A percentile compares a stretch with the other conserved stretches of the same genome.
phyloP scores from a whole-genome alignment of 2,113 vertebrate species.

The Mesocricetus auratus region DNA sequence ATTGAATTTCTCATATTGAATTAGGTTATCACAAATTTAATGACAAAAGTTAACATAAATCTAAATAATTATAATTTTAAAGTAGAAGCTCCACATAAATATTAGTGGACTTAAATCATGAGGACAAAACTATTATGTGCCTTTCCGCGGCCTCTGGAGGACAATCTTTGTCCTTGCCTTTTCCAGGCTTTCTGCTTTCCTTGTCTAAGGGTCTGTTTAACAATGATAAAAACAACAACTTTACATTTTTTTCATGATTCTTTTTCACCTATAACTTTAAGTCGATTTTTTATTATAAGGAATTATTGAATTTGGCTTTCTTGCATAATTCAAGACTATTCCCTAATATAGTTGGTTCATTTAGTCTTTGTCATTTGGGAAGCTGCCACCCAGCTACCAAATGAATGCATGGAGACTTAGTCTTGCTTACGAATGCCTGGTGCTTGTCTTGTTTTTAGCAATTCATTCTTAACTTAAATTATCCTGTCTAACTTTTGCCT shows the following conservation, averaged over 20 bases:
- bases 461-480: too few relatives aligned
- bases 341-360: background rate
- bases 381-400: too few relatives aligned
- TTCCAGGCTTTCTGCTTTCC: background rate
- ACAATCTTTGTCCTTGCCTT: background rate
- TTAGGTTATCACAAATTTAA: background rate
- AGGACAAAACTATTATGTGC: fast-evolving
- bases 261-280: background rate
- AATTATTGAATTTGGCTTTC: background rate
- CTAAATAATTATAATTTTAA: background rate
- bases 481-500: too few relatives aligned
- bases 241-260: background rate
- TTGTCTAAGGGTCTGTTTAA: background rate
- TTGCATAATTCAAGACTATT: background rate
- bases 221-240: background rate
- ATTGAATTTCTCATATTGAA: background rate
- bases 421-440: too few relatives aligned
- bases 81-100: background rate
- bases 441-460: too few relatives aligned
- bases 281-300: background rate
- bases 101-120: background rate
- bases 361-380: too few relatives aligned
- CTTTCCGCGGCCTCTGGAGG: background rate
- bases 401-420: too few relatives aligned
- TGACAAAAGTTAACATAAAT: background rate